Percentiles rank a stretch among this genome's conserved stretches.
Evolutionary conservation across 2,888 invertebrate species (phyloP).

Genomic region (Microdon myrmicae): DNA sequence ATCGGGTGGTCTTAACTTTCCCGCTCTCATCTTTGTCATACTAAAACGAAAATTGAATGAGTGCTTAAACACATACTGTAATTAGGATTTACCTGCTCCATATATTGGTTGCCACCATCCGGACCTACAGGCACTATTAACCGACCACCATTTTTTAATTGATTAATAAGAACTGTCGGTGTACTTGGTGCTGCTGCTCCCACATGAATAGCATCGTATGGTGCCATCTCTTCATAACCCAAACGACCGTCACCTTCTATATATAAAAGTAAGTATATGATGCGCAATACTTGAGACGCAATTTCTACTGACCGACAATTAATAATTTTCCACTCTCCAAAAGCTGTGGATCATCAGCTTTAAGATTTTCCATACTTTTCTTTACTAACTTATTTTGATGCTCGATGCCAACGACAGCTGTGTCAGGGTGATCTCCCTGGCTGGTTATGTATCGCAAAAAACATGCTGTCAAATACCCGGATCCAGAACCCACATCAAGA

Average conservation of each 20-base stretch:
- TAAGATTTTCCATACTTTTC: conserved; percentile 80
- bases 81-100: conserved; percentile 74
- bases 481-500: conserved; percentile 93
- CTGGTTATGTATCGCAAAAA: conserved; percentile 84
- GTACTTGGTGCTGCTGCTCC: conserved; percentile 86
- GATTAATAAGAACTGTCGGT: conserved; percentile 76
- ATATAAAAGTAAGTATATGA: conserved; percentile 1
- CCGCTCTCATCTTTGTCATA: conserved; percentile 91
- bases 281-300: background rate
- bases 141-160: conserved; percentile 75
- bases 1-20: conserved; percentile 75
- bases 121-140: conserved; percentile 92
- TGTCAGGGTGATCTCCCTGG: conserved; percentile 63
- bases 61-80: background rate
- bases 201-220: conserved; percentile 93
- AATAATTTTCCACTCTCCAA: conserved; percentile 75
- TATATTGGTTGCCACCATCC: conserved; percentile 84
- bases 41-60: conserved; percentile 65
- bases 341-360: conserved; percentile 76
- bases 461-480: conserved; percentile 92
- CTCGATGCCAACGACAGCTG: conserved; percentile 85
- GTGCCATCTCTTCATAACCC: conserved; percentile 79
- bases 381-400: conserved; percentile 86
- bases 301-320: conserved; percentile 72
- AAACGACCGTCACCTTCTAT: conserved; percentile 89